Evolutionary conservation across 2,888 invertebrate genomes (phyloP).

Genomic region (Tinea pellionella): DNA sequence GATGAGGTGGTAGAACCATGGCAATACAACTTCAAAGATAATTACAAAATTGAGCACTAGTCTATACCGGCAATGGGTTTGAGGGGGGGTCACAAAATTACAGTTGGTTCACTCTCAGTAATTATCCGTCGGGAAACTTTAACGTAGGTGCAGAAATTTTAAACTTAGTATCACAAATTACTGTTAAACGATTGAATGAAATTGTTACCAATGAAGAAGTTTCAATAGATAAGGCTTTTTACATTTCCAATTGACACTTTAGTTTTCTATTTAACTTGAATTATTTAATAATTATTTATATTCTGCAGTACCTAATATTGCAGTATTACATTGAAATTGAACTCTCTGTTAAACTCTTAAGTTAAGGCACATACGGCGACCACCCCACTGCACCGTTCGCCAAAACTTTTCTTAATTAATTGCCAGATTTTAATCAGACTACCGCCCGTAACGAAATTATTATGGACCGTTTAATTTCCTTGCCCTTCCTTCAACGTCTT

Average conservation of each 20-base stretch:
- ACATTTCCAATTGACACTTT: neutral
- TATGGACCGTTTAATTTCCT: conserved; percentile 65
- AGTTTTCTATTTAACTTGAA: too few species aligned
- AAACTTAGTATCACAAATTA: neutral
- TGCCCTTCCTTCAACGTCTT: conserved; percentile 53
- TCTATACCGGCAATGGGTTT: neutral
- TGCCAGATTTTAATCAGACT: conserved; percentile 62
- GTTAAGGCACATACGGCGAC: neutral
- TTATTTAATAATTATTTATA: too few species aligned
- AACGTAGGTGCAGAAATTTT: conserved; percentile 23
- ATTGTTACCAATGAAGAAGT: neutral
- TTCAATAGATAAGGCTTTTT: neutral
- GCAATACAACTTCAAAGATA: neutral
- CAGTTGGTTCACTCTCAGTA: conserved; percentile 44
- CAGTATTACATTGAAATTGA: too few species aligned
- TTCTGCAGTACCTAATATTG: too few species aligned
- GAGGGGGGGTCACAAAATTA: conserved; percentile 30
- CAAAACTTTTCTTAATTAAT: conserved; percentile 63
- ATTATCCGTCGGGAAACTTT: conserved; percentile 53
- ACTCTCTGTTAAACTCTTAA: too few species aligned
- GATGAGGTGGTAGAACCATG: neutral
- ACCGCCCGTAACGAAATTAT: conserved; percentile 61
- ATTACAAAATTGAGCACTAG: conserved; percentile 13
- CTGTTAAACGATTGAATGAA: neutral
- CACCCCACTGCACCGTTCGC: conserved; percentile 22